These are phyloP conservation scores for Taphrorychus bicolor DNA, from an alignment of 2,888 invertebrate species.

Conservation along the genomic window DNA sequence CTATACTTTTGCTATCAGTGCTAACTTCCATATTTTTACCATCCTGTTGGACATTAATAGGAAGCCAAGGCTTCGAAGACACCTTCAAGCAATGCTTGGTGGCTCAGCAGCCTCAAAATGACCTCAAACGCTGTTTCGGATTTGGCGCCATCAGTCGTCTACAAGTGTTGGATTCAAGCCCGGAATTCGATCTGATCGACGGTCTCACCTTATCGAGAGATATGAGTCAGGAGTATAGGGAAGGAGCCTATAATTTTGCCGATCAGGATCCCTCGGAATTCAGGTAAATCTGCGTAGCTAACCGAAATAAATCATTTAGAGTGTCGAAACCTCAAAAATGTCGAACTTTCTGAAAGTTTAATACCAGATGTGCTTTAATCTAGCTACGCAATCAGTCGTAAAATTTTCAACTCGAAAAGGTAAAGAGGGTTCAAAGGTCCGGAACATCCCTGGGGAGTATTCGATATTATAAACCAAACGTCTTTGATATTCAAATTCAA, in stretches of 20 bases:
- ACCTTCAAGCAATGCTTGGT: slow-evolving; percentile 61
- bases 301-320: not conserved
- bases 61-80: slow-evolving; percentile 40
- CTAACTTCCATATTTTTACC: not conserved
- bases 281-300: too few relatives aligned
- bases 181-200: slow-evolving; percentile 70
- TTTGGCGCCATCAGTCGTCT: slow-evolving; percentile 72
- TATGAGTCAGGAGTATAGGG: slow-evolving; percentile 68
- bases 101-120: slow-evolving; percentile 55
- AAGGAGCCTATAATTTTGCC: slow-evolving; percentile 70
- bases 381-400: slow-evolving; percentile 9
- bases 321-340: slow-evolving; percentile 1
- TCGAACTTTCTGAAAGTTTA: not conserved
- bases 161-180: slow-evolving; percentile 70
- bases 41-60: slow-evolving; percentile 10
- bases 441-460: slow-evolving; percentile 14
- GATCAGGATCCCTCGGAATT: slow-evolving; percentile 79
- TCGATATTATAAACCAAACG: slow-evolving; percentile 10
- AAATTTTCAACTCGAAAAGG: slow-evolving; percentile 4
- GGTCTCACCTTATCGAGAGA: slow-evolving; percentile 71
- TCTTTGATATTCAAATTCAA: slow-evolving; percentile 25
- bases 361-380: slow-evolving; percentile 6
- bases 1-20: not conserved
- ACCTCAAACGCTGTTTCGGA: slow-evolving; percentile 71
- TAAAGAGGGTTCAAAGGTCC: slow-evolving; percentile 8